A percentile compares a stretch with the other conserved stretches of the same genome.
These are phyloP conservation scores for Aelia acuminata DNA, from an alignment of 2,888 invertebrate species.

Conservation along the genomic window DNA sequence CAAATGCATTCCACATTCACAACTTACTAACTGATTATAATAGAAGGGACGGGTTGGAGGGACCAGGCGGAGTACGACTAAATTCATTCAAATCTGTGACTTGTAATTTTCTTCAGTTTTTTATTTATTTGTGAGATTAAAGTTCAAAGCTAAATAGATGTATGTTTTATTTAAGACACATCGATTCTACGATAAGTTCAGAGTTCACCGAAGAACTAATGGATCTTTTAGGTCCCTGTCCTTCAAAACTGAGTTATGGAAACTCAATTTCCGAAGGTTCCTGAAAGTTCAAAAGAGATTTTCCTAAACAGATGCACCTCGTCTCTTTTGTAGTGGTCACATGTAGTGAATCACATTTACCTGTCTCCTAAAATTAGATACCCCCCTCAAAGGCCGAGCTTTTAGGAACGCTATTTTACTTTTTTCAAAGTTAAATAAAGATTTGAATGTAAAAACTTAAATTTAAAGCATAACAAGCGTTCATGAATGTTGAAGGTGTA, in stretches of 20 bases:
- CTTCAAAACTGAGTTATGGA: conserved; percentile 6
- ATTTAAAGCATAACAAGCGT: too few species aligned
- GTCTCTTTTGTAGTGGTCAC: conserved; percentile 15
- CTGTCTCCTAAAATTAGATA: not conserved
- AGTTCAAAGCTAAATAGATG: too few species aligned
- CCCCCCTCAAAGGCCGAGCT: not conserved
- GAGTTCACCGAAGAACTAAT: not conserved
- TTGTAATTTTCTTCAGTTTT: too few species aligned
- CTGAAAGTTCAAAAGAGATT: not conserved
- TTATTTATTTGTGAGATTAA: too few species aligned
- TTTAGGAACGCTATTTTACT: not conserved
- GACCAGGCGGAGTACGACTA: too few species aligned
- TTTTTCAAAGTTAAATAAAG: not conserved
- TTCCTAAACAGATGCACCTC: not conserved
- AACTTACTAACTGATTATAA: too few species aligned
- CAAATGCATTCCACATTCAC: too few species aligned
- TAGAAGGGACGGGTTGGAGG: too few species aligned
- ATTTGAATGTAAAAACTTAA: not conserved
- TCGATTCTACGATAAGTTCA: not conserved
- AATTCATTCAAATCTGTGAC: too few species aligned
- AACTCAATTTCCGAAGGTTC: not conserved
- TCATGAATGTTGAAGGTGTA: too few species aligned
- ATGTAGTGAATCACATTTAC: not conserved
- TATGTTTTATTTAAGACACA: too few species aligned
- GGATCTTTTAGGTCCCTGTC: not conserved